Evolutionary conservation across 2,113 vertebrate genomes (phyloP).

Genomic region (Crotalus helleri): DNA sequence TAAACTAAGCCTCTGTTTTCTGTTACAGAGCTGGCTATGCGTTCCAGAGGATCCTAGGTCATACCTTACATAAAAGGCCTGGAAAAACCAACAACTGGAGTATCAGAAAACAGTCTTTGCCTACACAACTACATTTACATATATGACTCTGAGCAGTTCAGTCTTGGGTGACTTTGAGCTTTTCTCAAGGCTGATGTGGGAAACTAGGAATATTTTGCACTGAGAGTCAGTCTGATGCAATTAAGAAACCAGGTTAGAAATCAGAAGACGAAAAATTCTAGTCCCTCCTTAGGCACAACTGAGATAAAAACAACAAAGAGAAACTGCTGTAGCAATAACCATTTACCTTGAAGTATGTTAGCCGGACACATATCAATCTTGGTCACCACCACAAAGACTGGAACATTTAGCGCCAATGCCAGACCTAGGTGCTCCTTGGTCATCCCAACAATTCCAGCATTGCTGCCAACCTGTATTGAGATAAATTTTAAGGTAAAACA

Average conservation of each 20-base stretch:
- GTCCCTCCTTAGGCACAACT: neutral
- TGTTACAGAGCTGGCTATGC: neutral
- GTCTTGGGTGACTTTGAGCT: neutral
- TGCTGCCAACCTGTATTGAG: constrained; percentile 90
- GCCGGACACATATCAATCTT: constrained; percentile 99
- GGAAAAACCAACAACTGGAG: neutral
- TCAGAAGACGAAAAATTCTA: neutral
- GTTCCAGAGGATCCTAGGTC: neutral
- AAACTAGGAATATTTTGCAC: neutral
- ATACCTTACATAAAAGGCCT: neutral
- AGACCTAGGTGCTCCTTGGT: constrained; percentile 97
- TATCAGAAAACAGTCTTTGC: neutral
- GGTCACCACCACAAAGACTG: constrained; percentile 97
- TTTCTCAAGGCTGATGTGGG: neutral
- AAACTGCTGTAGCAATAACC: neutral
- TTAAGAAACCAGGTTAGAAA: neutral
- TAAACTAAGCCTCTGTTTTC: neutral
- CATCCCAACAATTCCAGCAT: constrained; percentile 98
- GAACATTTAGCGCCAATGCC: constrained; percentile 93
- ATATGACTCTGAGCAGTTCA: neutral
- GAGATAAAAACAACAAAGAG: neutral
- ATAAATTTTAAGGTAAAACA: constrained; percentile 22
- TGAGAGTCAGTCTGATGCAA: neutral
- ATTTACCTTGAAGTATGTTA: constrained; percentile 95
- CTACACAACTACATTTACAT: neutral